phyloP scores from a whole-genome alignment of 2,797 vertebrate genomes.

The Knipowitschia caucasica region DNA sequence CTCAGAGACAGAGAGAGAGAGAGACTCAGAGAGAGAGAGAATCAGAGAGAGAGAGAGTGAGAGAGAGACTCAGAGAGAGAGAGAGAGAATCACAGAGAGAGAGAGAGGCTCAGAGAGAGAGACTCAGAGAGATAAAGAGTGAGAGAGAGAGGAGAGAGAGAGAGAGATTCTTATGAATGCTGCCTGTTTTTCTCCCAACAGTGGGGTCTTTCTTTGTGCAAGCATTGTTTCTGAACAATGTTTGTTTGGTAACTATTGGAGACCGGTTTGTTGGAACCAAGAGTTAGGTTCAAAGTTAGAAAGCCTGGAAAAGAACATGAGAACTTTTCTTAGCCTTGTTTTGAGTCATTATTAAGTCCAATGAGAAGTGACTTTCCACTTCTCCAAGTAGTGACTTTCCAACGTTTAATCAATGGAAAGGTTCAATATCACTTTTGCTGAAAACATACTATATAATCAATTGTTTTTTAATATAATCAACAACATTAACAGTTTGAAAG shows the following conservation, averaged over 20 bases:
- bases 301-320: background rate
- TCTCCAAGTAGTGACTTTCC: no score
- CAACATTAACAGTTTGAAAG: no score
- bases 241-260: slow-evolving; percentile 42
- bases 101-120: no score
- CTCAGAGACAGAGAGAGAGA: background rate
- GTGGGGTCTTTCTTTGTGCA: slow-evolving; percentile 21
- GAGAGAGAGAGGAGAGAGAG: no score
- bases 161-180: slow-evolving; percentile 4
- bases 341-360: background rate
- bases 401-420: no score
- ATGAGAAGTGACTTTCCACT: no score
- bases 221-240: slow-evolving; percentile 30
- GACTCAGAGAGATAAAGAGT: background rate
- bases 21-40: no score
- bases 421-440: no score
- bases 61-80: background rate
- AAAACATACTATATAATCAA: no score
- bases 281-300: background rate
- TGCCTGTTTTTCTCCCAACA: slow-evolving; percentile 22
- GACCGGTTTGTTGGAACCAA: slow-evolving; percentile 12
- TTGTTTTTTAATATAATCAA: no score
- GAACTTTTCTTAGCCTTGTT: background rate
- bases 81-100: no score
- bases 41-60: background rate